Percentiles rank a stretch among this genome's conserved stretches.
Evolutionary conservation across 2,888 invertebrate genomes (phyloP).

Genomic region (Artemia sinica): DNA sequence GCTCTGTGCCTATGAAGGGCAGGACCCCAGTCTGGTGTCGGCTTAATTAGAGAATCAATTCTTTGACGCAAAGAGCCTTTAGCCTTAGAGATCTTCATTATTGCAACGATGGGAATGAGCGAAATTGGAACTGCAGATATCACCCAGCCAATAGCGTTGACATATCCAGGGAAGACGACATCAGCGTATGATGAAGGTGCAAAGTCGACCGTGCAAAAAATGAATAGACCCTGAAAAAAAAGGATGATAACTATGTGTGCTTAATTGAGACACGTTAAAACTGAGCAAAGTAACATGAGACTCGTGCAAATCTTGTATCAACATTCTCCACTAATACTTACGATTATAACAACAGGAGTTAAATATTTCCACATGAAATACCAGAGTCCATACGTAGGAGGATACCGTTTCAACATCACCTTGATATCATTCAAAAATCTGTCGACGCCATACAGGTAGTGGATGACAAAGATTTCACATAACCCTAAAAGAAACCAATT

Average conservation of each 20-base stretch:
- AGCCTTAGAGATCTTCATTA: slow-evolving; percentile 24
- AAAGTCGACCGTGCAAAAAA: slow-evolving; percentile 62
- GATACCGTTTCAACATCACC: slow-evolving; percentile 32
- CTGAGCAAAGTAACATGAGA: neutral
- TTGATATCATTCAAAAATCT: slow-evolving; percentile 33
- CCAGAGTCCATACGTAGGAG: slow-evolving; percentile 35
- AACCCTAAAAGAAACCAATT: slow-evolving; percentile 35
- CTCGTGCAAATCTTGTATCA: neutral
- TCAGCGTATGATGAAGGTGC: slow-evolving; percentile 51
- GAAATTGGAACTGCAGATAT: slow-evolving; percentile 53
- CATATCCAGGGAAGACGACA: slow-evolving; percentile 59
- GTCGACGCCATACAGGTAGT: slow-evolving; percentile 37
- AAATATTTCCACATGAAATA: slow-evolving; percentile 56
- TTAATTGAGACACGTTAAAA: slow-evolving; percentile 10
- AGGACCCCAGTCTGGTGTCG: slow-evolving; percentile 54
- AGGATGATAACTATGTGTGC: slow-evolving; percentile 18
- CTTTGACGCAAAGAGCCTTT: slow-evolving; percentile 35
- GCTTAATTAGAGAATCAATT: slow-evolving; percentile 44
- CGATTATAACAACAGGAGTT: slow-evolving; percentile 55
- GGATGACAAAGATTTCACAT: slow-evolving; percentile 37
- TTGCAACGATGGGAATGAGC: slow-evolving; percentile 39
- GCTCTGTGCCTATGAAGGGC: slow-evolving; percentile 28
- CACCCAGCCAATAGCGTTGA: slow-evolving; percentile 56
- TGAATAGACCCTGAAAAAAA: slow-evolving; percentile 45
- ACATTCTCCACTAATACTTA: slow-evolving; percentile 30